Evolutionary conservation across 2,797 vertebrate genomes (phyloP), one percentile per base, ranked within the genome.

Genomic region (Neosilurus mollespiculum): DNA sequence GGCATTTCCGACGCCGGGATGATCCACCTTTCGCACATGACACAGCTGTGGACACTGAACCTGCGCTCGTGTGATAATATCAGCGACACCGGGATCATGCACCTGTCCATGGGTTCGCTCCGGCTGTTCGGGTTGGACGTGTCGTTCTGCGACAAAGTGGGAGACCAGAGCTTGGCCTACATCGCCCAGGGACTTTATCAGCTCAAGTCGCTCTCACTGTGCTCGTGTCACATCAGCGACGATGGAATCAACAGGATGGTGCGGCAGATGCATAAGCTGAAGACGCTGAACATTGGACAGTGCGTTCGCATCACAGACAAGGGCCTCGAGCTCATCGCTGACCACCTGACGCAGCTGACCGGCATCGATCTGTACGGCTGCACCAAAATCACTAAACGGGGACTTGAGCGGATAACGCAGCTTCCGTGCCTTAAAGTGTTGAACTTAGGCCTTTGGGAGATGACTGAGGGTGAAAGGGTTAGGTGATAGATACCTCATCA

Each of bases 401-500:
- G 98, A 86, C 95, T 99, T 91, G 97, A 99, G 94, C 94, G 98
- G 91, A 98, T 99, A 92, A 99, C 98, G 15, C 98, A 99, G 95
- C 95, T 99, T 91, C 97, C 98, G 91, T 99, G 97, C 95, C 98
- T 99, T 94, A 99, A 99, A 95, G 98, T 99, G 94, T 96, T 99
- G 93, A 99, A 99, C 94, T 93, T 99, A 93, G 98, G 98, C 93
- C 97, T 99, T 85, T 99, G 98, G 98, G 97, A 99, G 94, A 99
- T 98, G 97, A 99, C 97, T 89, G 97, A 99, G 93, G 81, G 84
- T 22, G 84, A 86, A 83, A 67, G 81, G 59, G 81, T 86, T 76
- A 86, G 84, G 81, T 86, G 81, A 86, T 78, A 22, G 81, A 86
- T 78, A 26, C 51, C 70, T 82, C 76, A 43, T 82, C 82, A 65